Base-by-base conservation (phyloP, 2,888 invertebrate species). In the Drosophila mimetica region DNA sequence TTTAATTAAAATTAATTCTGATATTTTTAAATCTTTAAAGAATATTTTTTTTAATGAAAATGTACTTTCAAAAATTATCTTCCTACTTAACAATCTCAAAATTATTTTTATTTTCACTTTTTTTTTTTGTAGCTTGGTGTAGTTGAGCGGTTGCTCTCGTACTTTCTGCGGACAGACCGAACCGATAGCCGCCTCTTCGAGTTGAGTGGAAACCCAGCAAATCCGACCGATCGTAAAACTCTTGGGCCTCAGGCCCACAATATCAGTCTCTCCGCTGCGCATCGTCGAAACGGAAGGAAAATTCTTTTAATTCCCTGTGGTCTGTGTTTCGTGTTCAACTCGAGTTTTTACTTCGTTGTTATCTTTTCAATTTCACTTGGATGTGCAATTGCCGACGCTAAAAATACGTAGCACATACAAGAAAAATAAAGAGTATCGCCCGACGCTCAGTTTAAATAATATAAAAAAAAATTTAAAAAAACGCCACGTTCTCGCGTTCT, bases 401-500 rank as follows among this genome's bases (percentile, higher is more conserved):
- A 76, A 86, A 65, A 83, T 79, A 75, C 41, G 65, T 66, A 60
- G 14, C 48, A 13, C 28, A 30, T 36, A 28, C 36, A 46, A 44
- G 44, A 60, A 28, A 28, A 28, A 28, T 25, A 41, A 63, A 50
- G 44, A 25, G 71, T 50, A 55, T 53, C 44, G 25, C 7, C 25
- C 34, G 41, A 42, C 61, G 42, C 60, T 47, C 25, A 54, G 64
- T 70, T 65, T 58, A 71, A 66, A 71, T 55, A 57, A n/a, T 18
- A 14, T 28, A 14, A 13, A 18, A 34, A 32, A 18, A 25, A 20
- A 20, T n/a, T 14, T 22, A n/a, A 16, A 58, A 48, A 61, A 74
- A 75, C 82, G 82, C 88, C 88, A 88, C 88, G 86, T 86, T 87
- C 71, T 85, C 71, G 64, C 63, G 65, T 53, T 77, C 75, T 54